Base-by-base conservation (phyloP, 2,888 invertebrate genomes). In the Furcula furcula region DNA sequence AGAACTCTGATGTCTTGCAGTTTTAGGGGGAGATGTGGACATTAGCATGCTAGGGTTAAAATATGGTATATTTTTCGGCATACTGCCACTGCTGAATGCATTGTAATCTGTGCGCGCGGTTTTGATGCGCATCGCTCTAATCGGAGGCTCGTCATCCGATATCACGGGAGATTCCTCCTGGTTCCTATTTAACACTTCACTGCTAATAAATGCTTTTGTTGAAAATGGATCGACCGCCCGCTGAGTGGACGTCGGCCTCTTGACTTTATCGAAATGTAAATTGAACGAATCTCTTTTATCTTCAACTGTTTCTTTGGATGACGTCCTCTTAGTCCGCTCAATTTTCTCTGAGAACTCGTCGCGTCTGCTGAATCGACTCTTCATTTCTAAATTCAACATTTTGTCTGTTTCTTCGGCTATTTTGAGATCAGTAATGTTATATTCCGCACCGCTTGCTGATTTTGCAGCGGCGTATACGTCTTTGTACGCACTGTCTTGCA, bases 391-490 rank as follows among this genome's bases (percentile, higher is more conserved):
- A 43, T 88, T 88, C 20, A 88, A 50, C 73, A 87, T 75, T 58
- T 81, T 85, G 32, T 87, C 88, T 2, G 86, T 88, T 80, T 88
- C 87, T 49, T 88, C 88, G 14, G 86, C 87, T 23, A 77, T 66
- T 80, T 86, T 89, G 76, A 88, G 84, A 81, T 89, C 89, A 65
- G 85, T 78, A 34, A 86, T 82, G 29, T 75, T 80, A 47, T 86
- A 88, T 66, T 89, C 89, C n/a, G 81, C 69, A 30, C 83, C 82
- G 16, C 84, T 59, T 1, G 85, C 79, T n/a, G n/a, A n/a, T 74
- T 88, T 88, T 22, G 79, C 82, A 35, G 84, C 83, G 43, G 82
- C 86, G 53, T 85, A 87, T 0, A 84, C 81, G 36, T 88, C 89
- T 73, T 87, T 88, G 42, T 87, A 84, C 1, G 84, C 81, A 20